Base-by-base conservation (phyloP, 2,888 invertebrate genomes). In the Julus scandinavius region DNA sequence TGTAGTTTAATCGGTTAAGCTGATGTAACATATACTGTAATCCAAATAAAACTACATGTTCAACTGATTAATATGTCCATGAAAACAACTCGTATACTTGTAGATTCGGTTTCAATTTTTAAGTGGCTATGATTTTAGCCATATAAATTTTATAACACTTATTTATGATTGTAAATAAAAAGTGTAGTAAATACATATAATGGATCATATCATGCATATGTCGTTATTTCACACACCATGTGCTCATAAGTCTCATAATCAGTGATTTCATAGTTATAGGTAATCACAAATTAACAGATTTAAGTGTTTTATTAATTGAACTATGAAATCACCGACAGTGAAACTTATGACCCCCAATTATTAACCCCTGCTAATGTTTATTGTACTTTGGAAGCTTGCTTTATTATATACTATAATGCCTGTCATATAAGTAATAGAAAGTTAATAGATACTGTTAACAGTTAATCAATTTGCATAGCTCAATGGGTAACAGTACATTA, bases 261-360 rank as follows among this genome's bases (percentile, higher is more conserved):
- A 13, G 63, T 80, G 80, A 80, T 80, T 38, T 38, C 38, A 38
- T 80, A 38, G 38, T 80, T 38, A 38, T 20, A 38, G 80, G 38
- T 80, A 80, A 80, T 38, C 80, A 80, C 80, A 13, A 80, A 80
- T 80, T 80, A 80, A 80, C 80, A 9, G 13, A 80, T 80, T 80
- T 80, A 80, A 80, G 80, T 80, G 80, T 80, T 80, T 72, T 80
- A 80, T 80, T 80, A 80, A 80, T 80, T 80, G 80, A 80, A 38
- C 80, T 38, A 80, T 38, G 80, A 80, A 38, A 80, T 11, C 20
- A 80, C 38, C 29, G 80, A 38, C 13, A 2, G 20, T 38, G 20
- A 80, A 13, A 80, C 13, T 80, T 2, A 80, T 38, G 38, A 54
- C 80, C 38, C 72, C 6, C 38, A 80, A 80, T 38, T 29, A 80